These are phyloP conservation scores for Gadus chalcogrammus DNA, from an alignment of 2,113 vertebrate species.

Conservation along the genomic window DNA sequence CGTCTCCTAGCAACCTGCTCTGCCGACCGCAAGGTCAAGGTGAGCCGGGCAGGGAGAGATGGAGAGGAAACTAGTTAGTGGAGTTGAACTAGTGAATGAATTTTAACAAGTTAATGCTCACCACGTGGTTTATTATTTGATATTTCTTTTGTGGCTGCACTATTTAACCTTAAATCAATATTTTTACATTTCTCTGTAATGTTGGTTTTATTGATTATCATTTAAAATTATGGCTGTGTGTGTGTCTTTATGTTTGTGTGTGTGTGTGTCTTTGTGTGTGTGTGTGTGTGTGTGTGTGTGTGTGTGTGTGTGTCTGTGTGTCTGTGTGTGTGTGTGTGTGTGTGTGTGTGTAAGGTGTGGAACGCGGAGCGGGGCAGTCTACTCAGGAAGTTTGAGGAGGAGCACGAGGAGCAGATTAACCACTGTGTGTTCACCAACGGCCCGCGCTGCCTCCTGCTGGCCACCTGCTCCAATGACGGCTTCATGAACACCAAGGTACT, in stretches of 20 bases:
- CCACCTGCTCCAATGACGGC: slow-evolving; percentile 86
- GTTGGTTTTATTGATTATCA: no score
- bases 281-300: background rate
- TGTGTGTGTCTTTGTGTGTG: background rate
- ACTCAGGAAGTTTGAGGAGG: slow-evolving; percentile 75
- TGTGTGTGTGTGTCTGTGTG: background rate
- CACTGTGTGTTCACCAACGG: slow-evolving; percentile 89
- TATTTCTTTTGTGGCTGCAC: background rate
- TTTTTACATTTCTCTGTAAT: no score
- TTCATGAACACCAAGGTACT: slow-evolving; percentile 73
- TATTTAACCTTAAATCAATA: background rate
- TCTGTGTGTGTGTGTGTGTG: background rate
- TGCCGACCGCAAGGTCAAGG: slow-evolving; percentile 90
- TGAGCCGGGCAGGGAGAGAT: slow-evolving; percentile 35
- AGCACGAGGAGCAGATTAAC: slow-evolving; percentile 89
- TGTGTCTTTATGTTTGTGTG: background rate
- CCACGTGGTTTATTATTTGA: no score
- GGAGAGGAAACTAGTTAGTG: background rate
- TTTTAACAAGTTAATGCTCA: no score
- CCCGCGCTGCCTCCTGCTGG: slow-evolving; percentile 75
- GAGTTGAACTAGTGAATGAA: no score
- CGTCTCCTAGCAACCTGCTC: slow-evolving; percentile 89
- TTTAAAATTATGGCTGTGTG: no score
- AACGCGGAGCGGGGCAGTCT: slow-evolving; percentile 76
- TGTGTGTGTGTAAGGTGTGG: slow-evolving; percentile 79